Evolutionary conservation across 1,140 invertebrate genomes (phyloP).

Genomic region (Dolichoris vasculosae): DNA sequence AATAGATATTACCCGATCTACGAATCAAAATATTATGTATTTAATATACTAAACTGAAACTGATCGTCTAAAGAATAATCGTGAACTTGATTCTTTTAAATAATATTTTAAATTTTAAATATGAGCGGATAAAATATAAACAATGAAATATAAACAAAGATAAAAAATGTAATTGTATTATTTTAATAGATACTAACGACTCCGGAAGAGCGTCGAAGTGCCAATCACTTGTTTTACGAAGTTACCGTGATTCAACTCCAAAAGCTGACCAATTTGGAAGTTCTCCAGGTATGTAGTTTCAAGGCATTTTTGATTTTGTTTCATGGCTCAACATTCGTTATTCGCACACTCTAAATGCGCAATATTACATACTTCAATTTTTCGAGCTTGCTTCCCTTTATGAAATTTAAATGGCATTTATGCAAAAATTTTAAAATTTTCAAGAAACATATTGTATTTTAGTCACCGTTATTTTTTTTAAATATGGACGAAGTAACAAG

Average conservation of each 20-base stretch:
- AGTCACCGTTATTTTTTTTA: too few species aligned
- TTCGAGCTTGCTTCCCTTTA: not conserved
- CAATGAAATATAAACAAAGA: not conserved
- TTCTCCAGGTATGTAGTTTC: constrained; percentile 65
- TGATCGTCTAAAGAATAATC: too few species aligned
- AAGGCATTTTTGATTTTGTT: not conserved
- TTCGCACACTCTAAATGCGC: not conserved
- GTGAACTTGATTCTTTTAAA: too few species aligned
- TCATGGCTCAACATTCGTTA: not conserved
- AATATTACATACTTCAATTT: not conserved
- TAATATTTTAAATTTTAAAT: too few species aligned
- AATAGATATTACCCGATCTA: too few species aligned
- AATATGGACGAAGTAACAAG: too few species aligned
- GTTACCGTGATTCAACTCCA: constrained; percentile 80
- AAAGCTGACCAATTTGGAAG: constrained; percentile 71
- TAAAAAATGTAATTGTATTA: not conserved
- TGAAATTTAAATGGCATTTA: not conserved
- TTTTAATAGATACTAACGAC: constrained; percentile 82
- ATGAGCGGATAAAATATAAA: too few species aligned
- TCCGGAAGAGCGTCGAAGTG: constrained; percentile 80
- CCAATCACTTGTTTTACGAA: constrained; percentile 83
- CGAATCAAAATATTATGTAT: too few species aligned
- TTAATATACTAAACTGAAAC: too few species aligned
- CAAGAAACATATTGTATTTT: not conserved
- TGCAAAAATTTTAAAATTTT: not conserved